Conservation (phyloP, 1,140 invertebrate genomes). For the Acromyrmex charruanus region DNA sequence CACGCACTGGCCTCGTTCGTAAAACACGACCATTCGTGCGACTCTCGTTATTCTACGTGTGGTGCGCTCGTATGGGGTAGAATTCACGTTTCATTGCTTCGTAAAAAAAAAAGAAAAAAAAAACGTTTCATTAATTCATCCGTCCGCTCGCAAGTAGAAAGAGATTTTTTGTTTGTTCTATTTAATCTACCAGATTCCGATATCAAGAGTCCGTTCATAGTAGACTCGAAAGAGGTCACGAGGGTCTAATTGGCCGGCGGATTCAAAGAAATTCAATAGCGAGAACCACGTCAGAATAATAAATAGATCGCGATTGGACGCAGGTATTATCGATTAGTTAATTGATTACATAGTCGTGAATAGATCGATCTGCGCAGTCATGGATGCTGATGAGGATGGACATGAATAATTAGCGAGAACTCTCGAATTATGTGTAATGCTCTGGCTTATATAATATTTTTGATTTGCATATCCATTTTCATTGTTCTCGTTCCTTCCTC, state of each 20-base stretch:
- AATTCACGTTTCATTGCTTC: slow-evolving; percentile 51
- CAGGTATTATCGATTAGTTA: slow-evolving; percentile 21
- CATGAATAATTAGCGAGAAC: slow-evolving; percentile 62
- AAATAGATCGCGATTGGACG: slow-evolving; percentile 30
- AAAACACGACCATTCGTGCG: slow-evolving; percentile 31
- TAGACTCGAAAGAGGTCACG: slow-evolving; percentile 45
- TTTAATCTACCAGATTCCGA: slow-evolving; percentile 53
- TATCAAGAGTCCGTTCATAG: slow-evolving; percentile 34
- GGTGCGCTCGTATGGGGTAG: slow-evolving; percentile 1
- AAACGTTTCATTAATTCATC: slow-evolving; percentile 53
- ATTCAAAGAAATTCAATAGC: slow-evolving; percentile 58
- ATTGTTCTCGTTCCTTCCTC: not conserved
- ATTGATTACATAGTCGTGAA: not conserved
- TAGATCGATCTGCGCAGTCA: slow-evolving; percentile 19
- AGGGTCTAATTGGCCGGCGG: slow-evolving; percentile 25
- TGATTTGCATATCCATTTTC: slow-evolving; percentile 59
- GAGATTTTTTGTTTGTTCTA: slow-evolving; percentile 59
- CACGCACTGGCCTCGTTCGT: not conserved
- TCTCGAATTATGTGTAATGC: not conserved
- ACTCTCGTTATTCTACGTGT: slow-evolving; percentile 37
- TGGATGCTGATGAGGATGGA: slow-evolving; percentile 10
- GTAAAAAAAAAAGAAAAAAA: slow-evolving; percentile 16
- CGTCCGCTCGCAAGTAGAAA: slow-evolving; percentile 31
- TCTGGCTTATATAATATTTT: not conserved
- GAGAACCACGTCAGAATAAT: slow-evolving; percentile 39